Evolutionary conservation across 2,888 invertebrate species (phyloP), one percentile per base, ranked within the genome.

Genomic region (Gerosis bhagava): DNA sequence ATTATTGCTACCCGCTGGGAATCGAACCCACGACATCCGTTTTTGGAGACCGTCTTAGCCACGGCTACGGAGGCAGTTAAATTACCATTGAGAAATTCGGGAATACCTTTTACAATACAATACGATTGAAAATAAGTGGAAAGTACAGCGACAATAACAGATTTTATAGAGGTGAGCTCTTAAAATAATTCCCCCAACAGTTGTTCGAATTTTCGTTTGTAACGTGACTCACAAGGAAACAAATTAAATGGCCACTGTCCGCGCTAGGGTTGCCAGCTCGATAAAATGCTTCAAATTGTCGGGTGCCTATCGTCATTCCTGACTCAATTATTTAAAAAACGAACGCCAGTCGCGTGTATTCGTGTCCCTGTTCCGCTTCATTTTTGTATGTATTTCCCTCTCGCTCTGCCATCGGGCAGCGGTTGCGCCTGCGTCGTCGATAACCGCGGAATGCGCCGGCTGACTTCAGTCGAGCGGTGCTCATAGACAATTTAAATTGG

Each of bases 401-500:
- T 62, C 72, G 65, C 60, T 83, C 68, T 22, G 56, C 44, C 59
- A 49, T 54, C 53, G 63, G 56, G 51, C 60, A 60, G 60, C 75
- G 68, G 70, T 70, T 77, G 84, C 82, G 78, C 74, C 71, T 66
- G 81, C 80, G 76, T 64, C 68, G 73, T 70, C 77, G 86, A 86
- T 87, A 87, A 83, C 74, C 67, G 63, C 64, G 83, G 86, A 87
- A 88, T 87, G 86, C 65, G 83, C 77, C 88, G 87, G 84, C 83
- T 79, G 77, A 83, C 83, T 86, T 86, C 84, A 87, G 80, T 78
- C 79, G 77, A 69, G 70, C 77, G 81, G 80, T 70, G 70, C 73
- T 84, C 86, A 86, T 87, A 87, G 87, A 86, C 79, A 78, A 83
- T 84, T 86, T 84, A 84, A 86, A 86, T 83, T 82, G 76, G 77